Base-by-base conservation (phyloP, 2,113 vertebrate species). In the Oxyura jamaicensis region DNA sequence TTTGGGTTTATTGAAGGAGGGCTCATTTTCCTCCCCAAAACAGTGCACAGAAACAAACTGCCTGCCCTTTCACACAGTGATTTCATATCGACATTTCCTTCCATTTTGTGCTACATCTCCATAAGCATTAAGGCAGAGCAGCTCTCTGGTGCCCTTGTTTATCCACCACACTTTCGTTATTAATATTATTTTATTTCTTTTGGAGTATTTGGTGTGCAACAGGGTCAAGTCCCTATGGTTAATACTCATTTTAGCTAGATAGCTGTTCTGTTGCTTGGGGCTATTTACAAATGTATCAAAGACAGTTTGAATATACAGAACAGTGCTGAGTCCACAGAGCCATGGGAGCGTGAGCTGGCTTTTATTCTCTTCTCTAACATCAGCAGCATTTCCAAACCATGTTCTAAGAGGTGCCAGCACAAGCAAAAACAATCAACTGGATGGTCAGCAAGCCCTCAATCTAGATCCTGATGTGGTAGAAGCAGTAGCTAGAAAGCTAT, bases 241-340 rank as follows among this genome's bases (percentile, higher is more conserved):
- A 83, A 83, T 50, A 82, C 41, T 83, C 10, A 50, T 73, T 89
- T 87, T 63, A 90, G 33, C n/a, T 90, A 19, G 58, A 76, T 58
- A 58, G 68, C 44, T 10, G 8, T 88, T 95, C 36, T 91, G 31
- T 77, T 94, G 67, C 79, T 48, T 39, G 60, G 74, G 44, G 71
- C 36, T 83, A 35, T 91, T 92, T 95, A 63, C 79, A 88, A 78
- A 86, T 79, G 52, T 78, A 92, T 91, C 83, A 91, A 72, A 66
- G 65, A 35, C 35, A 33, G 52, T 16, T 29, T 75, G 86, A 95
- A 89, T 89, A 85, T 50, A 77, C 36, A 90, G 63, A 94, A 90
- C 58, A 81, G 39, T 86, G 94, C 93, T 93, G 95, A 96, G 85
- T 73, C 58, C 76, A 95, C 94, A 94, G 44, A 93, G 72, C 55